Base-by-base conservation (phyloP, 1,140 invertebrate species). In the Drosophila lini region DNA sequence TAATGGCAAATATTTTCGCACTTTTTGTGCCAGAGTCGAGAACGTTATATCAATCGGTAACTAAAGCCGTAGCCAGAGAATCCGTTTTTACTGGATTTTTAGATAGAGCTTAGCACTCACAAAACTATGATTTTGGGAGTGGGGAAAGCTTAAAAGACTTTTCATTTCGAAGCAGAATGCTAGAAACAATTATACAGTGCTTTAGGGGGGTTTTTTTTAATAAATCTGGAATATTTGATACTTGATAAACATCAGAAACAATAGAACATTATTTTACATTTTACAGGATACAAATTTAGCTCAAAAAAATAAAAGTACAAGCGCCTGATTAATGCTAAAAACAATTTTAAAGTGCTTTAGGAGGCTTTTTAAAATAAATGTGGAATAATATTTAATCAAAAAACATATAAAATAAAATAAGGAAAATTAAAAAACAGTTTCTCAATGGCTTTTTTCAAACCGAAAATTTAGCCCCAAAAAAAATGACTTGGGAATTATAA, bases 1-100 rank as follows among this genome's bases (percentile, higher is more conserved):
- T 71, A 71, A 71, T 73, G 67, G 34, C 65, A 50, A 48, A 71
- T 69, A 59, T 71, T 58, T 44, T n/a, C 36, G 34, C 64, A 68
- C 44, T 50, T 65, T 65, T 45, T 50, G 13, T 41, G 13, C 6
- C 10, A 11, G 28, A 22, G 25, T 31, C 22, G 11, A 11, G 5
- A 34, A 15, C 64, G 62, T 38, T 48, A 32, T 38, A 69, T 68
- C 65, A 69, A 69, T 67, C 47, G 16, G 47, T 16, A 45, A 31
- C 45, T 15, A 65, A 44, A 38, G 40, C 38, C 25, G n/a, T 38
- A 9, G n/a, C 32, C 19, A 0, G 31, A 0, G 31, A 19, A 34
- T 13, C n/a, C 31, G 6, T 52, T 34, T 34, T 19, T 1, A 7
- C n/a, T 5, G 13, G 5, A 38, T 56, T 68, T 25, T 32, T 25